Percentiles rank a stretch among this genome's conserved stretches.
phyloP scores from a whole-genome alignment of 2,888 invertebrate genomes.

The Standfussiana lucernea region DNA sequence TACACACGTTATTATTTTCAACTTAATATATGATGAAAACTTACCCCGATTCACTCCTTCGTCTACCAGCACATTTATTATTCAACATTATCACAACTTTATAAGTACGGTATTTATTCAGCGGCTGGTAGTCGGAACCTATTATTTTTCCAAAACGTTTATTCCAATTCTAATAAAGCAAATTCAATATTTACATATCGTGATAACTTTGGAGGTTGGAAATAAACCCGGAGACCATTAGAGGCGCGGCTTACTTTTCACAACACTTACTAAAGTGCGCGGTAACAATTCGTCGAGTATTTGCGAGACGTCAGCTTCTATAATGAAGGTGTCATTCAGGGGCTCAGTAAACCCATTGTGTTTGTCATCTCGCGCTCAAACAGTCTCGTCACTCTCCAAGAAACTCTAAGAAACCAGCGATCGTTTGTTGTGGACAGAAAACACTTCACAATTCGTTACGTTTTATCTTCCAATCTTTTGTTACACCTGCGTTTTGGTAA shows the following conservation, averaged over 20 bases:
- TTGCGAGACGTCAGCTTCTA: conserved; percentile 81
- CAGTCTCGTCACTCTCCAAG: conserved; percentile 73
- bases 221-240: conserved; percentile 70
- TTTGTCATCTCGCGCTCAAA: conserved; percentile 72
- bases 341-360: conserved; percentile 81
- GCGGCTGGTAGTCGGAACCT: conserved; percentile 38
- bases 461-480: conserved; percentile 76
- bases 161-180: conserved; percentile 68
- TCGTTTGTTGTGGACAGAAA: conserved; percentile 55
- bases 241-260: conserved; percentile 70
- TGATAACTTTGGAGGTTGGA: conserved; percentile 64
- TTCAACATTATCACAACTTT: conserved; percentile 31
- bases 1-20: conserved; percentile 21
- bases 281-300: conserved; percentile 81
- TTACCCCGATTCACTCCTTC: neutral
- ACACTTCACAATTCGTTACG: conserved; percentile 68
- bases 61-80: conserved; percentile 29
- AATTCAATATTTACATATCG: conserved; percentile 71
- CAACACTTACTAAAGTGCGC: conserved; percentile 68
- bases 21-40: neutral
- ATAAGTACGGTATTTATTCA: conserved; percentile 49
- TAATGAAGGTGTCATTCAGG: conserved; percentile 86
- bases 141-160: conserved; percentile 59
- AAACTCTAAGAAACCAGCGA: conserved; percentile 64
- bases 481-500: conserved; percentile 67